These are phyloP conservation scores for Datnioides undecimradiatus DNA, from an alignment of 2,113 vertebrate species.

Conservation along the genomic window DNA sequence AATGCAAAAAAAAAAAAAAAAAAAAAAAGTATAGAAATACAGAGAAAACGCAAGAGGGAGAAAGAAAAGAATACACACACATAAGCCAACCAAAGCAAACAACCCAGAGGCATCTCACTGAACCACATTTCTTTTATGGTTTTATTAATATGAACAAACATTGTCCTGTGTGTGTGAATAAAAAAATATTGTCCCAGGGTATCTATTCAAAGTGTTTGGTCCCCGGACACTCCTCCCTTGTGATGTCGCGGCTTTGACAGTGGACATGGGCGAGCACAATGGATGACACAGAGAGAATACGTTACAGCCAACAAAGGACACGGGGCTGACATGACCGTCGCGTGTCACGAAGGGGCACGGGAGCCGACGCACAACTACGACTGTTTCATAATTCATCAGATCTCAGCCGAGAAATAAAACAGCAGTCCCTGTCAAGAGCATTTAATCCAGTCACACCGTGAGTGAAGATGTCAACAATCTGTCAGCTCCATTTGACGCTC, in stretches of 20 bases:
- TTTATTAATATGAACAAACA: constrained; percentile 67
- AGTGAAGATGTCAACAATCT: constrained; percentile 72
- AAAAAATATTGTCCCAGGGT: constrained; percentile 46
- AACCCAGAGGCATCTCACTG: constrained; percentile 44
- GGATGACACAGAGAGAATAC: constrained; percentile 36
- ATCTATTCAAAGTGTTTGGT: constrained; percentile 44
- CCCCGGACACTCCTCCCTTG: constrained; percentile 23
- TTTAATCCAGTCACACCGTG: constrained; percentile 38
- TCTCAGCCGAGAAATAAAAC: constrained; percentile 56
- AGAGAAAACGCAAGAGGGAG: constrained; percentile 24
- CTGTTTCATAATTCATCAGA: constrained; percentile 71
- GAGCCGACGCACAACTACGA: constrained; percentile 15
- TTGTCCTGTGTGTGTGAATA: constrained; percentile 44
- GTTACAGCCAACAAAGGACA: constrained; percentile 20
- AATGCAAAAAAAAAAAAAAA: neutral
- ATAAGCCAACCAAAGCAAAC: constrained; percentile 65
- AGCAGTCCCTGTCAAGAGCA: constrained; percentile 46
- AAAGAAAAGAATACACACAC: no score
- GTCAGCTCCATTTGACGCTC: constrained; percentile 51
- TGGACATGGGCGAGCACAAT: constrained; percentile 24
- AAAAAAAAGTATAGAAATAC: neutral
- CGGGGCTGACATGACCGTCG: constrained; percentile 22
- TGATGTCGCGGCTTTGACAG: constrained; percentile 29
- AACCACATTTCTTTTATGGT: constrained; percentile 37
- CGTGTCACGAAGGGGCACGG: constrained; percentile 8